Evolutionary conservation across 2,797 vertebrate species (phyloP), one percentile per base, ranked within the genome.

Genomic region (Eupleurogrammus muticus): DNA sequence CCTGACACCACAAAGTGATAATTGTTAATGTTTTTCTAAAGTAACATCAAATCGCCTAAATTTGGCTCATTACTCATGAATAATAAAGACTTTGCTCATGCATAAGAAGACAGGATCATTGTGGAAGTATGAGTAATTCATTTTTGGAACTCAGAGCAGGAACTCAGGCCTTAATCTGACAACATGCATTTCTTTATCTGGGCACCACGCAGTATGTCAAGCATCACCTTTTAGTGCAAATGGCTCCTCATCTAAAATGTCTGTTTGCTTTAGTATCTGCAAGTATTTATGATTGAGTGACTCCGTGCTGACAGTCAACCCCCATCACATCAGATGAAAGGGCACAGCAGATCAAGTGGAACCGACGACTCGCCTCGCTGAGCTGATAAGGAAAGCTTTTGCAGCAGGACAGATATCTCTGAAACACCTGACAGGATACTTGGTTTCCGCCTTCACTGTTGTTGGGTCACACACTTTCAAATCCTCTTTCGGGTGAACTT

Each of bases 351-450:
- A 77, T 84, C 76, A 70, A 84, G 83, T 73, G 82, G 82, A 87
- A 87, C 81, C 73, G 55, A 14, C 36, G 16, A 6, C 65, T 74
- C 40, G 23, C 83, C 63, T 38, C 57, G 42, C 44, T 6, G 73
- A 75, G 61, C 80, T 86, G 86, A 88, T 87, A 81, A 83, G 69
- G 52, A 55, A 66, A 48, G 38, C 58, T 53, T 76, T 68, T 74
- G 75, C 69, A 60, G 60, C 63, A 48, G 56, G 46, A 53, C 64
- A 1, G 28, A 69, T 79, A 42, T 79, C 65, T 59, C 34, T 16
- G 34, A 58, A 62, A 82, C 77, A 86, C 86, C 84, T 84, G 86
- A 84, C 77, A 73, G 77, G 82, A 82, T 73, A 14, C 71, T 1
- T 1, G 8, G 19, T 47, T 83, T 87, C 73, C 66, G 0, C 68